Evolutionary conservation across 1,140 invertebrate species (phyloP), one percentile per base, ranked within the genome.

Genomic region (Coelopa frigida): DNA sequence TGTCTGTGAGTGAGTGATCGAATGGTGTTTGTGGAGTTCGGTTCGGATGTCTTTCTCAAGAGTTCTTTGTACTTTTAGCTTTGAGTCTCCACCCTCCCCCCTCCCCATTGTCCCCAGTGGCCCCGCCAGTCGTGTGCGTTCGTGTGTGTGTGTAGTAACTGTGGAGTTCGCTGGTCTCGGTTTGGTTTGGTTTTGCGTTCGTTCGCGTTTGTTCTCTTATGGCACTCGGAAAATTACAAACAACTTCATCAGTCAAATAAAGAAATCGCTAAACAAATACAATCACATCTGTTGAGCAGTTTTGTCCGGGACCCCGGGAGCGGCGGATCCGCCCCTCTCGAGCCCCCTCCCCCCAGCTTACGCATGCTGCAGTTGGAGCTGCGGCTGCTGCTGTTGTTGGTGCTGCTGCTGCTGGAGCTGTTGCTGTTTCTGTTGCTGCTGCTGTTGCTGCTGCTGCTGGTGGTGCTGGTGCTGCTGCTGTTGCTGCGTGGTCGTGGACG

Each of bases 401-500:
- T 36, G 49, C 33, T 51, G 49, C 5, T 38, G 45, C 22, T 39
- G 50, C 21, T 44, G 45, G 31, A 44, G 46, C 8, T 29, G 15
- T 47, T 37, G 36, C 31, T 45, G 48, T 33, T 17, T 33, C 29
- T 50, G 54, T 51, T 52, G 50, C 15, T 51, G 49, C 24, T 40
- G 38, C n/a, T 32, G 14, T 2, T 14, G 39, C 15, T 15, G 18
- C 26, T 46, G 46, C 24, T 51, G 48, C 31, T 49, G 41, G n/a
- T 37, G 33, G 22, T 44, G 41, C 22, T 35, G 46, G 14, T 43
- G 39, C 39, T 31, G 31, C 24, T 42, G 37, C 22, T 32, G 36
- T 14, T 44, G 45, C 22, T 43, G 38, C 24, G 31, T 46, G 50
- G 62, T 62, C 57, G 62, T 66, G 57, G 65, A 60, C 24, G 65